Percentiles rank a stretch among this genome's conserved stretches.
Evolutionary conservation across 2,113 vertebrate species (phyloP).

Genomic region (Tautogolabrus adspersus): DNA sequence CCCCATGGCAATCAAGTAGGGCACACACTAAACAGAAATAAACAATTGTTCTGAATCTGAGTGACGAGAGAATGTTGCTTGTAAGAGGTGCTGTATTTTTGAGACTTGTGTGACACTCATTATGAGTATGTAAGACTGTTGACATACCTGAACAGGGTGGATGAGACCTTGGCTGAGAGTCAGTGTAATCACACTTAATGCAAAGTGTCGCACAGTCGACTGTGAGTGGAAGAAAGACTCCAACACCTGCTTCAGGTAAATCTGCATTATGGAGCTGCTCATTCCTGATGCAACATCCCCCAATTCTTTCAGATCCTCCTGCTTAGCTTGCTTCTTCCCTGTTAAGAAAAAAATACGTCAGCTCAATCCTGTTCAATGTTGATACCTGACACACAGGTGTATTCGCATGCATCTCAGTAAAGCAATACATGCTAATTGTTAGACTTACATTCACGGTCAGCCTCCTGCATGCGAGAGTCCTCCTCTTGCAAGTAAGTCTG

Average conservation of each 20-base stretch:
- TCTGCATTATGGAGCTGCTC: slow-evolving; percentile 99
- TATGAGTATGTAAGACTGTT: neutral
- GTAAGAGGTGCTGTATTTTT: neutral
- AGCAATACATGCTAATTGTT: too few relatives aligned
- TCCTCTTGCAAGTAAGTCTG: slow-evolving; percentile 98
- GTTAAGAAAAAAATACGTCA: slow-evolving; percentile 15
- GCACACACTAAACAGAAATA: slow-evolving; percentile 89
- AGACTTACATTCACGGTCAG: slow-evolving; percentile 95
- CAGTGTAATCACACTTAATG: slow-evolving; percentile 95
- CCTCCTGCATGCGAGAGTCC: slow-evolving; percentile 97
- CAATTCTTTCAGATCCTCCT: slow-evolving; percentile 99
- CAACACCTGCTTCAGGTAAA: slow-evolving; percentile 99
- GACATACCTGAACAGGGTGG: slow-evolving; percentile 95
- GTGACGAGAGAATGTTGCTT: neutral
- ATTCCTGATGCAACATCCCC: slow-evolving; percentile 99
- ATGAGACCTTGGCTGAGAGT: slow-evolving; percentile 97
- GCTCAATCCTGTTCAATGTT: neutral
- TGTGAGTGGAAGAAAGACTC: slow-evolving; percentile 97
- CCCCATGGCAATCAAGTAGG: slow-evolving; percentile 98
- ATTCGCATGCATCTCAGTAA: neutral
- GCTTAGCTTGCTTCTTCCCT: slow-evolving; percentile 97
- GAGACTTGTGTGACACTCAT: neutral
- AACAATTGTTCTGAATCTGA: neutral
- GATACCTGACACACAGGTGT: too few relatives aligned
- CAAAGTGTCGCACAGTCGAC: slow-evolving; percentile 95